Percentiles rank a stretch among this genome's conserved stretches.
These are phyloP conservation scores for Lasioglossum malachurum DNA, from an alignment of 2,888 invertebrate species.

Conservation along the genomic window DNA sequence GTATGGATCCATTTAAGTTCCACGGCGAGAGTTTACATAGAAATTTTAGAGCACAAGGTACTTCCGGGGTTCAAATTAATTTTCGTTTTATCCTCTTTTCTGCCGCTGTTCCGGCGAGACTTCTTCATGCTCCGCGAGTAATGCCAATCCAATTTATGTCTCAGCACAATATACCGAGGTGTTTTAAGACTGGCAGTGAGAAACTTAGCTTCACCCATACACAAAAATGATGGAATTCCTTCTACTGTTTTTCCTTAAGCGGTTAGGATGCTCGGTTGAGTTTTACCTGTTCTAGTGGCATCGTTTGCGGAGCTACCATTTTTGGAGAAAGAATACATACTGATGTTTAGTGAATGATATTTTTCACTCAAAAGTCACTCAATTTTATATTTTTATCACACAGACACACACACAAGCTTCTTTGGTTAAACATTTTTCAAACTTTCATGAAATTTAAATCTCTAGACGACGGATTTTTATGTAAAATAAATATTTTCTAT, in stretches of 20 bases:
- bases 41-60: constrained; percentile 51
- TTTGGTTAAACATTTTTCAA: not conserved
- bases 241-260: not conserved
- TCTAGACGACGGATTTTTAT: too few species aligned
- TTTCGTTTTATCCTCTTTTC: constrained; percentile 56
- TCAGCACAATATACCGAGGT: constrained; percentile 11
- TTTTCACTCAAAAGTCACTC: not conserved
- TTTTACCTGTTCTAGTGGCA: not conserved
- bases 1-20: constrained; percentile 43
- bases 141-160: constrained; percentile 35
- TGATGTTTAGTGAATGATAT: not conserved
- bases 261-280: not conserved
- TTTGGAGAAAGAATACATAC: not conserved
- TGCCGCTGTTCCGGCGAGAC: constrained; percentile 18
- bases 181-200: constrained; percentile 3
- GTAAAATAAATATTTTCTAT: too few species aligned
- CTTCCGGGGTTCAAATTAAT: constrained; percentile 54
- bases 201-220: not conserved
- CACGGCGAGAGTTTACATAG: constrained; percentile 47
- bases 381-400: too few species aligned
- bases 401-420: too few species aligned
- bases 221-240: constrained; percentile 1
- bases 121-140: constrained; percentile 27
- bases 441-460: too few species aligned
- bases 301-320: not conserved